A percentile compares a stretch with the other conserved stretches of the same genome.
Conservation (phyloP, 2,888 invertebrate species). For the Platycnemis pennipes region DNA sequence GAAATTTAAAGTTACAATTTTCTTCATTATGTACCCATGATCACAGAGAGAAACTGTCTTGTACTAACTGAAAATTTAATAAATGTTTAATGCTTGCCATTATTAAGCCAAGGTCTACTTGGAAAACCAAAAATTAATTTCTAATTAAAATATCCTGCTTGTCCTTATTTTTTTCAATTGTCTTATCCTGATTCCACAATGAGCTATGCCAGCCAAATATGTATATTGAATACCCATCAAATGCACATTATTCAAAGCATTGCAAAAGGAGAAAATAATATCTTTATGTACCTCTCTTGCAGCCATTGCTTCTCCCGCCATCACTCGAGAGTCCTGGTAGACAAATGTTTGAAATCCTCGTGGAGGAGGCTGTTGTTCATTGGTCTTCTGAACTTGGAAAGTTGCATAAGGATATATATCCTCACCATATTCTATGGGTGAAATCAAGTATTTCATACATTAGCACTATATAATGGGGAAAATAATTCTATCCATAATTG, state of each 20-base stretch:
- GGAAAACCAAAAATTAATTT: too few species aligned
- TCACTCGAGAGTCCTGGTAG: constrained; percentile 71
- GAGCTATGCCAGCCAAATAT: neutral
- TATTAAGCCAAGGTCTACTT: too few species aligned
- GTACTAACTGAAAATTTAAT: too few species aligned
- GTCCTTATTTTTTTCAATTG: too few species aligned
- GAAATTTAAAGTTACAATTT: too few species aligned
- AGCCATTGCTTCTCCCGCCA: constrained; percentile 71
- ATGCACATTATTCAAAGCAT: neutral
- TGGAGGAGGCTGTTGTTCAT: constrained; percentile 71
- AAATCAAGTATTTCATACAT: too few species aligned
- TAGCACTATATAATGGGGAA: too few species aligned
- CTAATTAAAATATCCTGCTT: too few species aligned
- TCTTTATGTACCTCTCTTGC: constrained; percentile 69
- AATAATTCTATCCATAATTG: too few species aligned
- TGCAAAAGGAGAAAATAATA: neutral
- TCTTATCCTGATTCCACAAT: neutral
- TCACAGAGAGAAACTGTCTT: too few species aligned
- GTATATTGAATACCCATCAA: neutral
- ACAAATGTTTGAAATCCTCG: constrained; percentile 72
- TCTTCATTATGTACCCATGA: too few species aligned
- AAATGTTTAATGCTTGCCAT: too few species aligned
- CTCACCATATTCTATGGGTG: constrained; percentile 72
- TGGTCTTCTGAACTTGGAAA: constrained; percentile 72
- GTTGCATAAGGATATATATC: constrained; percentile 73